Percentiles rank a stretch among this genome's conserved stretches.
Conservation (phyloP, 2,888 invertebrate species). For the Beris chalybata region DNA sequence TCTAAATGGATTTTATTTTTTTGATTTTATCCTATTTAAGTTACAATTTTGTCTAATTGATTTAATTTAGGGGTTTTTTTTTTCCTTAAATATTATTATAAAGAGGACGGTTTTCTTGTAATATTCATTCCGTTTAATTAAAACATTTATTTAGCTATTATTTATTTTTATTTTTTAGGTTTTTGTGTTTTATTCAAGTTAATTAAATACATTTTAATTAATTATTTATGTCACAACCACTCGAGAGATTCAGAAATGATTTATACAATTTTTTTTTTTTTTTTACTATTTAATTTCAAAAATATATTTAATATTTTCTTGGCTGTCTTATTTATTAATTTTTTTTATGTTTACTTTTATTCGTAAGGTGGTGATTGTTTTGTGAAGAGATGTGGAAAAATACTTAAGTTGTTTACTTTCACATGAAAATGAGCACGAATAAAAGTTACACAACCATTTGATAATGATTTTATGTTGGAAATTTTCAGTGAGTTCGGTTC, state of each 20-base stretch:
- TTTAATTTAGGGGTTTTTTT: slow-evolving; percentile 25
- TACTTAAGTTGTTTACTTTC: not conserved
- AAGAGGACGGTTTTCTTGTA: slow-evolving; percentile 44
- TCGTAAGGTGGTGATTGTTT: slow-evolving; percentile 11
- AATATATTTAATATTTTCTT: slow-evolving; percentile 33
- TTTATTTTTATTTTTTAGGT: slow-evolving; percentile 34
- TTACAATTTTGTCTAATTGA: slow-evolving; percentile 34
- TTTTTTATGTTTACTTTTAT: slow-evolving; percentile 4
- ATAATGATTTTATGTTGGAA: slow-evolving; percentile 37
- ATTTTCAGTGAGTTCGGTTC: no score
- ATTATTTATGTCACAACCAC: slow-evolving; percentile 44
- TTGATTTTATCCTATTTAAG: slow-evolving; percentile 36
- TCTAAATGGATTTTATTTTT: slow-evolving; percentile 16
- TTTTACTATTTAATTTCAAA: slow-evolving; percentile 26
- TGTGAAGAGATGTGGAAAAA: not conserved
- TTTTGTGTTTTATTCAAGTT: slow-evolving; percentile 33
- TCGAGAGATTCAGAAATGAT: slow-evolving; percentile 43
- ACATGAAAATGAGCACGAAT: slow-evolving; percentile 38
- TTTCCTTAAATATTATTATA: slow-evolving; percentile 35
- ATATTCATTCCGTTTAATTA: slow-evolving; percentile 21
- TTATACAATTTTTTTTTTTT: slow-evolving; percentile 36
- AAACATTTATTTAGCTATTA: slow-evolving; percentile 21
- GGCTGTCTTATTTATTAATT: slow-evolving; percentile 18
- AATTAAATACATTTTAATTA: slow-evolving; percentile 31
- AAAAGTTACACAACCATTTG: slow-evolving; percentile 42